Evolutionary conservation across 2,797 vertebrate genomes (phyloP), one percentile per base, ranked within the genome.

Genomic region (Apodemus agrarius): DNA sequence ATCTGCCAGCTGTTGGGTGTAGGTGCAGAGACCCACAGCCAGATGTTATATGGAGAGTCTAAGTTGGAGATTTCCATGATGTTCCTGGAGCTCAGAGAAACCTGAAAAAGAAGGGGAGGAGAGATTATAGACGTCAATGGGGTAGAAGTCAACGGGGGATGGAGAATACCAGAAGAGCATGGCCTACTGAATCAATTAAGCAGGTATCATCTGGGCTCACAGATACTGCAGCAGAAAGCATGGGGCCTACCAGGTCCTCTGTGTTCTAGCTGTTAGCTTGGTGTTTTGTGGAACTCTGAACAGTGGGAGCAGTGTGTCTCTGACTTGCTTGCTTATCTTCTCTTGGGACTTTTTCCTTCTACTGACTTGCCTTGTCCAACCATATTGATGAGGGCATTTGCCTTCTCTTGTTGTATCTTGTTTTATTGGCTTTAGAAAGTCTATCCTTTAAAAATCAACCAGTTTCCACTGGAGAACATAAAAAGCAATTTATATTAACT

Each of bases 391-490:
- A 84, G 5, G 29, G 40, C 17, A 31, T 84, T 46, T 65, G 26
- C 59, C 59, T 34, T 34, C 16, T 46, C 29, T 46, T 65, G 22
- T 22, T 65, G 82, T 4, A 34, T 22, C 19, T 34, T 84, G 26
- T 49, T 49, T 84, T 65, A 31, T 65, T 12, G 1, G 31, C 29
- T 46, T 65, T 65, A 19, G 67, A 69, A 34, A 72, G 17, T 37
- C 43, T 95, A 92, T 82, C 90, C 52, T 97, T 94, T 96, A 80
- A 69, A 93, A n/a, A 67, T 69, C 75, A 90, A 91, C 79, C 11
- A 94, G 85, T 3, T 97, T 97, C 61, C 10, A 83, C 94, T 94
- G 96, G n/a, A 97, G 91, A 96, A 91, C 90, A 96, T 97, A 72
- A 93, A 97, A 43, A 97, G 95, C 19, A 26, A 89, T 81, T 75